Evolutionary conservation across 2,797 vertebrate species (phyloP).

Genomic region (Hemitrygon akajei): DNA sequence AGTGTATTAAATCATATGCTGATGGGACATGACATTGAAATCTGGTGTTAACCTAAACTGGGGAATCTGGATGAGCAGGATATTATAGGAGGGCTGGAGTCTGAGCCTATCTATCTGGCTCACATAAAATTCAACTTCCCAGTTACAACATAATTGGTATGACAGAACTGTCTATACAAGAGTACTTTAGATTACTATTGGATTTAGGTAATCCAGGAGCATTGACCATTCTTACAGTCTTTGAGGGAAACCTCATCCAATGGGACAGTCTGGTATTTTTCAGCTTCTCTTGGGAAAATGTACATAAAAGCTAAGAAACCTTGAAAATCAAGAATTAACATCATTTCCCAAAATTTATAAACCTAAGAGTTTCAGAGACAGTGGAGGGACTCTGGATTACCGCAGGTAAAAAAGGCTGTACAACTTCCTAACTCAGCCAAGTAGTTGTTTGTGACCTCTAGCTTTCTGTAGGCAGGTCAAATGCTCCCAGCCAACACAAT

Average conservation of each 20-base stretch:
- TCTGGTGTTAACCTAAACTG: background rate
- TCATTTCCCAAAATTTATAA: too few species aligned
- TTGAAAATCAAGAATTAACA: too few species aligned
- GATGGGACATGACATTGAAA: background rate
- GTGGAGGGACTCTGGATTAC: too few species aligned
- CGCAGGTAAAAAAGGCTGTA: too few species aligned
- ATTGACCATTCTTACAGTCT: background rate
- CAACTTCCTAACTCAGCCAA: too few species aligned
- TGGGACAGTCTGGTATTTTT: background rate
- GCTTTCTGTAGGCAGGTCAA: too few species aligned
- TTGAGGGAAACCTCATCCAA: background rate
- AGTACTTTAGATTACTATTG: background rate
- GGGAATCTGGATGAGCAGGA: background rate
- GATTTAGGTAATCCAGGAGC: background rate
- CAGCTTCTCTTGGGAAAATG: background rate
- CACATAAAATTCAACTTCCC: background rate
- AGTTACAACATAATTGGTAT: background rate
- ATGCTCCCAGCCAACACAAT: too few species aligned
- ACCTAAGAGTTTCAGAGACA: too few species aligned
- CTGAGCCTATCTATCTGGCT: background rate
- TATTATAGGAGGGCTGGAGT: background rate
- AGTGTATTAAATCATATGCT: background rate
- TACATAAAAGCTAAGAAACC: background rate
- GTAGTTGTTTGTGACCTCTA: too few species aligned
- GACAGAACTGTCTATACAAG: background rate